A percentile compares a stretch with the other conserved stretches of the same genome.
Conservation (phyloP, 1,140 invertebrate genomes). For the Drosophila parabipectinata region DNA sequence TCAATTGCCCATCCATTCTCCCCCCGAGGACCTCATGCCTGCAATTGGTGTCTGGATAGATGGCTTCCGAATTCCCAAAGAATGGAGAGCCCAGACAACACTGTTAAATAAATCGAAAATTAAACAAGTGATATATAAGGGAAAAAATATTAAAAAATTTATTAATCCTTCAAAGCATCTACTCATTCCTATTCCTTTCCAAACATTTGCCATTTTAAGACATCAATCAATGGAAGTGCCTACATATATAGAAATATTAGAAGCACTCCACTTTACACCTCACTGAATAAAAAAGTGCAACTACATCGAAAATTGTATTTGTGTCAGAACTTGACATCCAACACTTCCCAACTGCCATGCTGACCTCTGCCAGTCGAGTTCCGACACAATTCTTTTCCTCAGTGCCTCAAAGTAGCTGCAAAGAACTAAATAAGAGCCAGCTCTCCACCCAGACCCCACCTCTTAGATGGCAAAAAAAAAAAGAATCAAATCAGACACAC, state of each 20-base stretch:
- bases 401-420: constrained; percentile 50
- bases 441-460: background rate
- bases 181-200: background rate
- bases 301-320: background rate
- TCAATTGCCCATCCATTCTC: constrained; percentile 3
- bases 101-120: constrained; percentile 2
- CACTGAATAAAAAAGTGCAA: background rate
- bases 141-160: background rate
- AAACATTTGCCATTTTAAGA: background rate
- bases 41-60: constrained; percentile 35
- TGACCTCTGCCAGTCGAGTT: background rate
- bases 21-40: background rate
- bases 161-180: background rate
- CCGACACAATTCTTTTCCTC: constrained; percentile 21
- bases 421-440: constrained; percentile 44
- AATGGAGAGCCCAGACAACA: constrained; percentile 14
- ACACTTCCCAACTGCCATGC: constrained; percentile 1
- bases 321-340: background rate
- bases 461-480: background rate
- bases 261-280: background rate
- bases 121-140: background rate
- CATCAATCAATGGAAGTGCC: background rate
- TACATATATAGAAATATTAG: background rate
- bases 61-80: constrained; percentile 23
- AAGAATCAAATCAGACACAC: constrained; percentile 25